These are phyloP conservation scores for Hyperoplus lanceolatus DNA, from an alignment of 2,797 vertebrate genomes.

Conservation along the genomic window DNA sequence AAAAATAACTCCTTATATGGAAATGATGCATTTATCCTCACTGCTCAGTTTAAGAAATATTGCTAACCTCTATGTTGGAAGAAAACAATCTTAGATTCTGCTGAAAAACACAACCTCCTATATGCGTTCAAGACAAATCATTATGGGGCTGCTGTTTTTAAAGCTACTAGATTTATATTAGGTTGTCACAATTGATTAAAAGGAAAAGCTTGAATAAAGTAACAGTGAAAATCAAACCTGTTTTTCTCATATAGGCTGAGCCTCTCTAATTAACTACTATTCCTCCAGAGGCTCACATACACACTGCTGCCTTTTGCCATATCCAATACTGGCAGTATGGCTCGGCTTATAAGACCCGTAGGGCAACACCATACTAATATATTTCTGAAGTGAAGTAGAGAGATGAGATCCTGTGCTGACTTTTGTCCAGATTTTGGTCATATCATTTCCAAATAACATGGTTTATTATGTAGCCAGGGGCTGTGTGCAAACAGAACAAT, in stretches of 20 bases:
- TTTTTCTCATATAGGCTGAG: constrained; percentile 39
- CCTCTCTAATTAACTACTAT: constrained; percentile 9
- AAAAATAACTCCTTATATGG: constrained; percentile 24
- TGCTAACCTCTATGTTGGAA: constrained; percentile 25
- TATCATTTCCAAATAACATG: not conserved
- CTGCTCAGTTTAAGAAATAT: constrained; percentile 36
- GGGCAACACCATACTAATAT: constrained; percentile 2
- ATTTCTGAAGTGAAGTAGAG: constrained; percentile 1
- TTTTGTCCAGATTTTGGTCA: not conserved
- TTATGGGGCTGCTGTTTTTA: constrained; percentile 12
- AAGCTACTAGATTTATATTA: constrained; percentile 40
- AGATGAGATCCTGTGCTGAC: not conserved
- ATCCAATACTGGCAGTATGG: constrained; percentile 24
- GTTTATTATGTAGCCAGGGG: not conserved
- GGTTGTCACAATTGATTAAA: constrained; percentile 41
- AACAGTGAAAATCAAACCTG: constrained; percentile 36
- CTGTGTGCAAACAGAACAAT: not conserved
- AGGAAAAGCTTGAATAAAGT: constrained; percentile 41
- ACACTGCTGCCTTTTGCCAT: constrained; percentile 11
- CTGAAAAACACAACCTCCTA: constrained; percentile 57
- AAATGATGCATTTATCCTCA: constrained; percentile 42
- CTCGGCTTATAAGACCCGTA: constrained; percentile 19
- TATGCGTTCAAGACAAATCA: constrained; percentile 34
- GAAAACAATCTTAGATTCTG: constrained; percentile 41
- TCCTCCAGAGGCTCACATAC: constrained; percentile 26